Evolutionary conservation across 2,797 vertebrate genomes (phyloP), one percentile per base, ranked within the genome.

Genomic region (Thripadectes ignobilis): DNA sequence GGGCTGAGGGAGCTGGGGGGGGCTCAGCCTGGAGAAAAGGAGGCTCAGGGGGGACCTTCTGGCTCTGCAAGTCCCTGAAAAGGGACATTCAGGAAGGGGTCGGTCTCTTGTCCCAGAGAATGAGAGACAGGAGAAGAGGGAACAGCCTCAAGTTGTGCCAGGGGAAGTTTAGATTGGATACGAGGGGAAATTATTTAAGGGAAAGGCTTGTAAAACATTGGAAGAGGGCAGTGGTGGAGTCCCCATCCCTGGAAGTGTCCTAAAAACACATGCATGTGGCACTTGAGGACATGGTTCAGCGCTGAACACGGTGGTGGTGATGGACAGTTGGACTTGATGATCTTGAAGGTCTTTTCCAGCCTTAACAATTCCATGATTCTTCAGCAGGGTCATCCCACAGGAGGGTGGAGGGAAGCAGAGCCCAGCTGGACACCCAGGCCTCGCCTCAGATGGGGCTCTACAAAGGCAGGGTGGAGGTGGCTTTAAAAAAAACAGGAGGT

Each of bases 371-470:
- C 45, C 22, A 39, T 6, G 26, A 27, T 23, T 63, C 14, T 48
- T 11, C 55, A 66, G 29, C 26, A 63, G 39, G 61, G 16, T 34
- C 38, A 34, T 20, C 65, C 48, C 75, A 77, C 48, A 30, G 0
- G 7, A 6, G 38, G 38, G 43, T 14, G 19, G 59, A 14, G 16
- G 3, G 51, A 51, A 27, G 59, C 41, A 58, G 30, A 4, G n/a
- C 18, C 12, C 39, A 38, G 17, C 4, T 29, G 41, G 52, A 30
- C n/a, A 38, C 12, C 26, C 68, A 65, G 43, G 57, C 23, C 7
- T 4, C 2, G 14, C 16, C 2, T 80, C 26, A 20, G 0, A 14
- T n/a, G 29, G 6, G 32, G 57, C 13, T 2, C 1, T 16, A 29
- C 21, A 9, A 10, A 26, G 52, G 17, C 38, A 66, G 29, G 0